A percentile compares a stretch with the other conserved stretches of the same genome.
Conservation (phyloP, 1,140 invertebrate species). For the Aleiodes sp. region DNA sequence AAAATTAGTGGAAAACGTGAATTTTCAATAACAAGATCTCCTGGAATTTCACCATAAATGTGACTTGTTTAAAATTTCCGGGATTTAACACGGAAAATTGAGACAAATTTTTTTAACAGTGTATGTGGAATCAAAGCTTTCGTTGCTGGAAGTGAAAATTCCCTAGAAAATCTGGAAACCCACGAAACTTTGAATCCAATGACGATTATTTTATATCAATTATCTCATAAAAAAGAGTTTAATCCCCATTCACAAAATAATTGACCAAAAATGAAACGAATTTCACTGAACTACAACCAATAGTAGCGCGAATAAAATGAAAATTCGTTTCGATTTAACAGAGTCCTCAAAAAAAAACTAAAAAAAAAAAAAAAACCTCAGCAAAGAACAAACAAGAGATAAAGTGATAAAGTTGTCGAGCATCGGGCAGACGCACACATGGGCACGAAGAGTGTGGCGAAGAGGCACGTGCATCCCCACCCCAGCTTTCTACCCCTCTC, state of each 20-base stretch:
- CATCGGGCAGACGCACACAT: constrained; percentile 4
- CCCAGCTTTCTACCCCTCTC: background rate
- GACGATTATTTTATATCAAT: too few relatives aligned
- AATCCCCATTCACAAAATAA: background rate
- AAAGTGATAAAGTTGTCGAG: constrained; percentile 25
- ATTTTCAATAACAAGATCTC: too few relatives aligned
- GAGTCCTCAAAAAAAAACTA: background rate
- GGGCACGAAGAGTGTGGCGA: constrained; percentile 6
- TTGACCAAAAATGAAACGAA: background rate
- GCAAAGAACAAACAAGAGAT: constrained; percentile 11
- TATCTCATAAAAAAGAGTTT: too few relatives aligned
- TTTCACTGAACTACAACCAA: background rate
- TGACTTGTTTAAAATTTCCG: too few relatives aligned
- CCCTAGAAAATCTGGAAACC: too few relatives aligned
- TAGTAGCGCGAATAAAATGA: background rate
- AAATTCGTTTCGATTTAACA: constrained; percentile 2
- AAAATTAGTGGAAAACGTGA: too few relatives aligned
- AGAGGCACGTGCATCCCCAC: constrained; percentile 18
- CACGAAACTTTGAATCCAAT: too few relatives aligned
- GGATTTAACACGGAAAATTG: too few relatives aligned
- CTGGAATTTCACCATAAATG: too few relatives aligned
- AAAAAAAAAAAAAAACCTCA: constrained; percentile 13
- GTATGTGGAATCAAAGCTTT: too few relatives aligned
- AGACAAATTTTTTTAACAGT: too few relatives aligned
- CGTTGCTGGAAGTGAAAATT: too few relatives aligned